Conservation (phyloP, 2,113 vertebrate genomes). For the Ailurus styani region DNA sequence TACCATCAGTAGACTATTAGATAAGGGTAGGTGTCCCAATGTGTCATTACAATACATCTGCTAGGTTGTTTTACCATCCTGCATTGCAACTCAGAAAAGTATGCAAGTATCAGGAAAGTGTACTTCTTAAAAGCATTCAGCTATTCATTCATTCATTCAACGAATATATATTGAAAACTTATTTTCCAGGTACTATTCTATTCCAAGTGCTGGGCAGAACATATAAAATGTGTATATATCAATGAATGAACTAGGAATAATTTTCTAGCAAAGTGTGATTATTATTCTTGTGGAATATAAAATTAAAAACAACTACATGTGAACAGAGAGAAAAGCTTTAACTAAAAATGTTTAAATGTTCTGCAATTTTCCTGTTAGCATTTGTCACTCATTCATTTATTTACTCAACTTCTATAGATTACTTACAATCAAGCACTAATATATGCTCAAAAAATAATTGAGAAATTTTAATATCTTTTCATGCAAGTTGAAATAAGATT, state of each 20-base stretch:
- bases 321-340: background rate
- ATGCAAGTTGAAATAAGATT: background rate
- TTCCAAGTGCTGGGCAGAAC: background rate
- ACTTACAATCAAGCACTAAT: background rate
- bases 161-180: background rate
- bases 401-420: background rate
- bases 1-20: background rate
- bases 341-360: background rate
- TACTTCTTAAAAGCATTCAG: background rate
- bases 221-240: background rate
- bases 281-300: background rate
- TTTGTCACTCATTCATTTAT: background rate
- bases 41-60: background rate
- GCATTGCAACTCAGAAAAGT: background rate
- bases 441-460: background rate
- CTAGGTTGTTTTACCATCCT: background rate
- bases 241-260: background rate
- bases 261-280: background rate
- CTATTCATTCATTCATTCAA: background rate
- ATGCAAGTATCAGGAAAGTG: background rate
- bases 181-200: background rate
- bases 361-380: background rate
- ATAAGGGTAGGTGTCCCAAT: background rate
- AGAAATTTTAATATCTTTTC: background rate
- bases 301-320: background rate